Percentiles rank a stretch among this genome's conserved stretches.
Conservation (phyloP, 37 sponge, comb jelly and placozoan species). For the Theonella swinhoei region DNA sequence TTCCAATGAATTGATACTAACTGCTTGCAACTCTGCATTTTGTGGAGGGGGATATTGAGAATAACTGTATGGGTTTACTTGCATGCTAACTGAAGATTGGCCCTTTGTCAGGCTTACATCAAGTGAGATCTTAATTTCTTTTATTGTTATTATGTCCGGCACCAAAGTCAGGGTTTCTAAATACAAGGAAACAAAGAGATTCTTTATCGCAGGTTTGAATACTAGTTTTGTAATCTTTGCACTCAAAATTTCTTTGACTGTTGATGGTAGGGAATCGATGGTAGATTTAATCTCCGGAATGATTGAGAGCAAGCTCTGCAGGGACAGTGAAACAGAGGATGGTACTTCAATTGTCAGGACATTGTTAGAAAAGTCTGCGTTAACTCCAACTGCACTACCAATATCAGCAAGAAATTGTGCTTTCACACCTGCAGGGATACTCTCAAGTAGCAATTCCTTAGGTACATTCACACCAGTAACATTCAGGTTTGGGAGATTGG, state of each 20-base stretch:
- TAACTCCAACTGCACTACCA: not conserved
- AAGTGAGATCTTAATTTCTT: not conserved
- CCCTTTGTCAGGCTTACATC: not conserved
- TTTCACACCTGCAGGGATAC: not conserved
- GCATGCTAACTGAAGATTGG: not conserved
- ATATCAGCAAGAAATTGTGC: not conserved
- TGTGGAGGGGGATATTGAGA: not conserved
- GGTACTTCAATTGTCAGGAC: not conserved
- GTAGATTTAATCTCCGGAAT: not conserved
- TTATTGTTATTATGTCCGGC: not conserved
- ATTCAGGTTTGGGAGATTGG: not conserved
- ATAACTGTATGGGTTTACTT: not conserved
- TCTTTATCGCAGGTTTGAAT: not conserved
- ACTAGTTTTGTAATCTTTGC: not conserved
- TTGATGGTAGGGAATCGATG: not conserved
- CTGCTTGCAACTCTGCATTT: not conserved
- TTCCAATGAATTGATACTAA: not conserved
- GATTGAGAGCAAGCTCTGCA: not conserved
- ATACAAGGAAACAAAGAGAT: not conserved
- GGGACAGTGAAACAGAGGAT: not conserved
- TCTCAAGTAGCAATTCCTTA: not conserved
- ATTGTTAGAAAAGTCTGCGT: not conserved
- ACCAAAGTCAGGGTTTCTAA: not conserved
- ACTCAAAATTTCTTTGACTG: not conserved
- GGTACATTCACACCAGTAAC: not conserved